Conservation (phyloP, 2,888 invertebrate species). For the Lepidocyrtoides sp. region DNA sequence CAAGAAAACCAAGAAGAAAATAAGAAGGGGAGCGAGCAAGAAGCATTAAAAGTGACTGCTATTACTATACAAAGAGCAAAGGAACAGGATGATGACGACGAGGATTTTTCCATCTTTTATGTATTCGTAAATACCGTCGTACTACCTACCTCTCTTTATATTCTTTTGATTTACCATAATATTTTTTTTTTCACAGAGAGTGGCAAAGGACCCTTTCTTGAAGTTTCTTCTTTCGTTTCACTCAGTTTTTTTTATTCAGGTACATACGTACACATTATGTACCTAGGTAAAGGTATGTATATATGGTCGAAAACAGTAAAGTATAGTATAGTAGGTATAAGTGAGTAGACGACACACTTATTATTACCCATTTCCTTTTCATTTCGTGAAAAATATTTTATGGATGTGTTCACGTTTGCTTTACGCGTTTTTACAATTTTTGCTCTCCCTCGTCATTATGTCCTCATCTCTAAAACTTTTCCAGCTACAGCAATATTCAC, state of each 20-base stretch:
- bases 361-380: constrained; percentile 46
- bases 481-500: not conserved
- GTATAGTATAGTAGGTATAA: not conserved
- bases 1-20: constrained; percentile 22
- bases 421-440: constrained; percentile 38
- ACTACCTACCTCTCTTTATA: not conserved
- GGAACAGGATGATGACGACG: not conserved
- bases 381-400: constrained; percentile 34
- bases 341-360: not conserved
- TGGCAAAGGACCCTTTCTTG: constrained; percentile 19
- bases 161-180: not conserved
- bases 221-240: constrained; percentile 2
- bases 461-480: not conserved
- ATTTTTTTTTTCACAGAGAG: constrained; percentile 23
- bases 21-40: too few species aligned
- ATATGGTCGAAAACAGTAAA: too few species aligned
- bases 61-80: not conserved
- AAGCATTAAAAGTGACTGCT: not conserved
- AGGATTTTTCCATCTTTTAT: not conserved
- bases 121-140: not conserved
- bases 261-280: not conserved
- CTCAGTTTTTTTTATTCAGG: constrained; percentile 28
- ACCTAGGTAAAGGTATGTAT: not conserved
- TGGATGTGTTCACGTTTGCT: constrained; percentile 41
- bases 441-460: not conserved